phyloP scores from a whole-genome alignment of 2,113 vertebrate species.

The Parotia lawesii region DNA sequence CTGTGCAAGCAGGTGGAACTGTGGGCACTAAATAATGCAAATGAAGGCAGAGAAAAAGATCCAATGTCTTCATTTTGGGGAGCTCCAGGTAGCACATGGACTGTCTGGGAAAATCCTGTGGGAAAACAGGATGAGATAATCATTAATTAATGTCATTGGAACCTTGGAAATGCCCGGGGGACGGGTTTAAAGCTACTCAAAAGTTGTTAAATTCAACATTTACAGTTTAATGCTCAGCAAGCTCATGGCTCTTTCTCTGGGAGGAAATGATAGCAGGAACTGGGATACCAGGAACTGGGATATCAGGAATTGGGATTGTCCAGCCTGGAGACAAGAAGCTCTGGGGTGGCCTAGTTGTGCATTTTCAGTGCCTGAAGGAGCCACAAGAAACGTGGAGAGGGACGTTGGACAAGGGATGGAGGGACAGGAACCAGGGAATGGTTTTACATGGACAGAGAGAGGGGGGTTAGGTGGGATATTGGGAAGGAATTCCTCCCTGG shows the following conservation, averaged over 20 bases:
- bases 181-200: not conserved
- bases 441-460: not conserved
- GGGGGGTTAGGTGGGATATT: not conserved
- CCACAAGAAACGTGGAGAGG: not conserved
- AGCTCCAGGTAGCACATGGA: not conserved
- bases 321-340: not conserved
- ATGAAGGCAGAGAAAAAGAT: not conserved
- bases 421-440: not conserved
- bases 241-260: not conserved
- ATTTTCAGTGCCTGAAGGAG: not conserved
- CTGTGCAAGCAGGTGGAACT: not conserved
- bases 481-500: not conserved
- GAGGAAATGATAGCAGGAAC: not conserved
- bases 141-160: not conserved
- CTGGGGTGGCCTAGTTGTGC: rapidly evolving
- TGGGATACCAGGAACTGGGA: not conserved
- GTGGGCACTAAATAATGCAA: not conserved
- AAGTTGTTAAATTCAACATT: not conserved
- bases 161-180: not conserved
- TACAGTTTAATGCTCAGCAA: not conserved
- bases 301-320: not conserved
- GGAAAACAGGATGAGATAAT: not conserved
- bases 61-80: not conserved
- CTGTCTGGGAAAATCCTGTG: not conserved
- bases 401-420: not conserved